Base-by-base conservation (phyloP, 2,888 invertebrate genomes). In the Zelleria hepariella region DNA sequence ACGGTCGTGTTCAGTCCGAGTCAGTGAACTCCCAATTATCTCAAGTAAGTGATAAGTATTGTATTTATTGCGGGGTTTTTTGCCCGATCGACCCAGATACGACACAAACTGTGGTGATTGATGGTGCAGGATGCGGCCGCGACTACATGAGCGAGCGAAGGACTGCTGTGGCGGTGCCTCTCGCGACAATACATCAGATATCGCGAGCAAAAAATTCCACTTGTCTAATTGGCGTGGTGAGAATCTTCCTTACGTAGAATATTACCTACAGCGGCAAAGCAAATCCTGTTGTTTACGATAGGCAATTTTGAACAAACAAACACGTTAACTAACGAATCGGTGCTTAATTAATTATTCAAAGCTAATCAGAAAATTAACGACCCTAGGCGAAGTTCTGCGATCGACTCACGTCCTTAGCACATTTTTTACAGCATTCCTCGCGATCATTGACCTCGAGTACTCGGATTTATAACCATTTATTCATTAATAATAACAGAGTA, bases 341-440 rank as follows among this genome's bases (percentile, higher is more conserved):
- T 64, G 61, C 66, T 65, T 69, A 73, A 74, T 75, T 77, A 78
- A 73, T 71, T 71, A 80, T 79, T 73, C 72, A 58, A 73, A 76
- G 67, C 67, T 75, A 78, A 81, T 80, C 73, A 77, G 63, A 71
- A 69, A 76, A 74, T 71, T 76, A 76, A 79, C 77, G 75, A 78
- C 74, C 73, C 66, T 71, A 66, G 67, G 67, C 68, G 68, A 72
- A 73, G 67, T 71, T 72, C 68, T 69, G 72, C 71, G 69, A 72
- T 68, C 10, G 77, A 75, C 70, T 74, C 73, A 75, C 80, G 83
- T 86, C 83, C 83, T 85, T 82, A 80, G 73, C 76, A 74, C 72
- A 80, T 82, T 86, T 86, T 87, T 87, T 85, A 81, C 75, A 79
- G 75, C 84, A 86, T 85, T 83, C 84, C 78, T 63, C 65, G 67